These are phyloP conservation scores for Metalampra italica DNA, from an alignment of 2,888 invertebrate genomes.

Conservation along the genomic window DNA sequence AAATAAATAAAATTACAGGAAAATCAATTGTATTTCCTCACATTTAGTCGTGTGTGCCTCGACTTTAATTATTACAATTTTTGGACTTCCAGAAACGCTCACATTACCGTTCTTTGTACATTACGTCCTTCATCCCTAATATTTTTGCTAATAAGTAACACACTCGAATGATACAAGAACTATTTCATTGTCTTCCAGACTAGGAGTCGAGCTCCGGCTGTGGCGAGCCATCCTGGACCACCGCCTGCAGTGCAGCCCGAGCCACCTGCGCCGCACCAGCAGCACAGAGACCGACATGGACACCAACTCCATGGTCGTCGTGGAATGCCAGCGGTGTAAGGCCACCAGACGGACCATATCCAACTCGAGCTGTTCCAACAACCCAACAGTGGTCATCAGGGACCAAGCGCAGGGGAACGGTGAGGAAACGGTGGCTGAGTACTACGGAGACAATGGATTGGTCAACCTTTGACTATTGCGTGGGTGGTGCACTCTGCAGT, in stretches of 20 bases:
- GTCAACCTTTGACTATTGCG: conserved; percentile 69
- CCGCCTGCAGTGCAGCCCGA: conserved; percentile 49
- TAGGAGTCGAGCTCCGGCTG: conserved; percentile 89
- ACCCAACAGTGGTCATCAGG: conserved; percentile 60
- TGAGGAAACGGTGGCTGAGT: conserved; percentile 44
- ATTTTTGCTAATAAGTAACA: background rate
- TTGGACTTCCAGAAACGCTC: too few species aligned
- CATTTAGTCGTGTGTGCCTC: too few species aligned
- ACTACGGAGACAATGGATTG: conserved; percentile 49
- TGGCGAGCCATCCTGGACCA: conserved; percentile 89
- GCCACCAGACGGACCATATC: conserved; percentile 39
- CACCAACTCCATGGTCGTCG: conserved; percentile 65
- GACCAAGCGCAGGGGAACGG: conserved; percentile 45
- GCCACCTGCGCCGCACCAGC: conserved; percentile 53
- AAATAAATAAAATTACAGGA: too few species aligned
- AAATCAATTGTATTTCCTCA: too few species aligned
- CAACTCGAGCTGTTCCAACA: conserved; percentile 25
- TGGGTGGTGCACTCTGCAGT: conserved; percentile 76
- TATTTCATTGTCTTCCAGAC: conserved; percentile 62
- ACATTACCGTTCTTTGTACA: too few species aligned
- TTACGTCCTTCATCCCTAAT: too few species aligned
- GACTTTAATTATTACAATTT: too few species aligned
- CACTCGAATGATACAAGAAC: background rate
- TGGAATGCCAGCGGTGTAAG: conserved; percentile 63
- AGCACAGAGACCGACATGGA: conserved; percentile 69